Base-by-base conservation (phyloP, 2,888 invertebrate genomes). In the Spodoptera littoralis region DNA sequence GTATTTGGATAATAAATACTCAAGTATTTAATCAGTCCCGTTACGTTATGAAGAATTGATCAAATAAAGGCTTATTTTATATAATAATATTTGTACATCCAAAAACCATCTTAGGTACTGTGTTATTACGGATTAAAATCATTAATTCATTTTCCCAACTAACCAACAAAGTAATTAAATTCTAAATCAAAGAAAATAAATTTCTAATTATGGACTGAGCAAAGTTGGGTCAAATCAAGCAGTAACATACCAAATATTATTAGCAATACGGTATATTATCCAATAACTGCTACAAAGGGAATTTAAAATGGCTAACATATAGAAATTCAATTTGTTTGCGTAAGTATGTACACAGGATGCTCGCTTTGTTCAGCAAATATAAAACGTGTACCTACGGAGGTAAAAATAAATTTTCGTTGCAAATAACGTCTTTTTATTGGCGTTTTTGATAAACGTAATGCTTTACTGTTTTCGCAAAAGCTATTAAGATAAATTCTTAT, bases 321-420 rank as follows among this genome's bases (percentile, higher is more conserved):
- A 65, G 62, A 78, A 82, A 77, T 80, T 79, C 75, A 78, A 78
- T 80, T 82, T 82, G 68, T 73, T 77, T 69, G 63, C 56, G 50
- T 69, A 77, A 73, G 71, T 72, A 63, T 73, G 70, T 60, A 62
- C 48, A 70, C 46, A 59, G 58, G 50, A 66, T 72, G 65, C 52
- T 66, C 70, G 49, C 59, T 80, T 77, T 72, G 66, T 65, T 72
- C 24, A 42, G 52, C 54, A 66, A 72, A 78, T 68, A 71, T 55
- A 48, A 65, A 79, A 50, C 48, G 27, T 44, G 42, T 48, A 72
- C 18, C 18, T 18, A 18, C 53, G 48, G 60, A 57, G 27, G 56
- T 60, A 43, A 57, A 70, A 76, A 72, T 65, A 13, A 36, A 68
- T 62, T 60, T 63, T 47, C 30, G 13, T 13, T 53, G 6, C 6